phyloP scores from a whole-genome alignment of 2,797 vertebrate species.

The Decapterus maruadsi region DNA sequence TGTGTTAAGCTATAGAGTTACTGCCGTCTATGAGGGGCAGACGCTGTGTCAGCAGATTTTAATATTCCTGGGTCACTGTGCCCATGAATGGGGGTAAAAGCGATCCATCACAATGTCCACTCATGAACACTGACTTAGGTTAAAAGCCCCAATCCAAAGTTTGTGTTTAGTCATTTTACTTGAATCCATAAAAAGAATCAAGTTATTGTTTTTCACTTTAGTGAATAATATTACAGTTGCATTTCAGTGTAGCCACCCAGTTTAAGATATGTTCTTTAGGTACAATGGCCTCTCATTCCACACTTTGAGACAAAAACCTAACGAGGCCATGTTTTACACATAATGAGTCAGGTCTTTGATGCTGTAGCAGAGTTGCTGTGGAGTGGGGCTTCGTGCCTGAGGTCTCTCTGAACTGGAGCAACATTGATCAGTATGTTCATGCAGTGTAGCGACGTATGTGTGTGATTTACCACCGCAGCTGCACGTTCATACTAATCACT shows the following conservation, averaged over 20 bases:
- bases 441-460: constrained; percentile 16
- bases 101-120: constrained; percentile 6
- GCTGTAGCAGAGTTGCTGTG: neutral
- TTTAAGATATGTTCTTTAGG: neutral
- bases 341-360: neutral
- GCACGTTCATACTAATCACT: constrained; percentile 9
- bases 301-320: neutral
- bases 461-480: constrained; percentile 18
- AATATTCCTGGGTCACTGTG: constrained; percentile 2
- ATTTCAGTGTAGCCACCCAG: neutral
- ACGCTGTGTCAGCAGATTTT: constrained; percentile 15
- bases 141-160: constrained; percentile 23
- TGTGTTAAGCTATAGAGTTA: constrained; percentile 11
- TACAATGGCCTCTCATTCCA: neutral
- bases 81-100: constrained; percentile 10
- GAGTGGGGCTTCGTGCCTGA: neutral
- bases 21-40: neutral
- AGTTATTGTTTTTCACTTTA: neutral
- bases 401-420: constrained; percentile 12
- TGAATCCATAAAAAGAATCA: neutral
- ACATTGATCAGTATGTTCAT: neutral
- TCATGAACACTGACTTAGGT: neutral
- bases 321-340: neutral
- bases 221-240: neutral
- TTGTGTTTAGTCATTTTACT: neutral